These are phyloP conservation scores for Ursus arctos DNA, from an alignment of 2,113 vertebrate genomes.

Conservation along the genomic window DNA sequence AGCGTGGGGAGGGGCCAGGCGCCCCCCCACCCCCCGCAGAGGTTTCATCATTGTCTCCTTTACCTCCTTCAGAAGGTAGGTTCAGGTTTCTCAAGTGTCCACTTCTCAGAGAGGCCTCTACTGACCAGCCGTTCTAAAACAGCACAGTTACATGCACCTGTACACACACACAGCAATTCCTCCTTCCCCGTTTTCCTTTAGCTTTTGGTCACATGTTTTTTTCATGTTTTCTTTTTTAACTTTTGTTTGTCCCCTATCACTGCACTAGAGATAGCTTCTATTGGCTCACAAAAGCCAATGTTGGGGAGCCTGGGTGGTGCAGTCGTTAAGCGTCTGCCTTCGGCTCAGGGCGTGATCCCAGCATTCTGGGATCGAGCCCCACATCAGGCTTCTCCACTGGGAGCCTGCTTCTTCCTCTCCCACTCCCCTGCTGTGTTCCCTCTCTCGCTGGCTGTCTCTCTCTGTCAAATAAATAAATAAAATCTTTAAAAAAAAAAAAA, in stretches of 20 bases:
- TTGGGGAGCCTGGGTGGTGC: not conserved
- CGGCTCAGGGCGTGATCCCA: too few species aligned
- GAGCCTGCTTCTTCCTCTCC: too few species aligned
- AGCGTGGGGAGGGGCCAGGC: not conserved
- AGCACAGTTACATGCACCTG: accelerated
- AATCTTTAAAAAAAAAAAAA: too few species aligned
- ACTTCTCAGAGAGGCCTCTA: not conserved
- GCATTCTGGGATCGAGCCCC: too few species aligned
- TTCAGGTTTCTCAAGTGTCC: not conserved
- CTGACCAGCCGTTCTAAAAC: not conserved
- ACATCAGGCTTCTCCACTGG: too few species aligned
- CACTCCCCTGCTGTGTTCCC: too few species aligned
- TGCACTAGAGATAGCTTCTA: not conserved
- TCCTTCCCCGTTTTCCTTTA: not conserved
- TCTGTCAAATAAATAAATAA: too few species aligned
- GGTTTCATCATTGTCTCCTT: not conserved
- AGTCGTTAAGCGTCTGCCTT: too few species aligned
- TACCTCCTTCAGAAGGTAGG: not conserved
- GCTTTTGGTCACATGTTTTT: not conserved
- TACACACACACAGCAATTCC: accelerated
- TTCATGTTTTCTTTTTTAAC: not conserved
- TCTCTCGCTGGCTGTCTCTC: too few species aligned
- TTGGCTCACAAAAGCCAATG: not conserved
- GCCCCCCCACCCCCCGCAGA: accelerated
- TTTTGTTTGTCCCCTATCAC: not conserved